phyloP scores from a whole-genome alignment of 2,113 vertebrate genomes.

The Petroica traversi region DNA sequence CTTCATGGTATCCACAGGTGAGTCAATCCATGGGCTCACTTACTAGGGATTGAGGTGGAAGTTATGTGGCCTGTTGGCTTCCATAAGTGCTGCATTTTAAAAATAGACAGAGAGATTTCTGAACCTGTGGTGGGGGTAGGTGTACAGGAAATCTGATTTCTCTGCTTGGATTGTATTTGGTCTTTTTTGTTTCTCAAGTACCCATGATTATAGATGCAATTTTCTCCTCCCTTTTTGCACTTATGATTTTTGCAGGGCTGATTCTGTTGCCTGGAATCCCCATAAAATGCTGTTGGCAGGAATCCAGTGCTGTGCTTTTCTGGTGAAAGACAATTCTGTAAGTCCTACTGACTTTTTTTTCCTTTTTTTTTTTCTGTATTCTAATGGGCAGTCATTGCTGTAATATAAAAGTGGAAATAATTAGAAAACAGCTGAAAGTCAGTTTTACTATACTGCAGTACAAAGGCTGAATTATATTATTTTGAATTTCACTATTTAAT shows the following conservation, averaged over 20 bases:
- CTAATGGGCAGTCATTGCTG: not conserved
- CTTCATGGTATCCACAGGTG: conserved; percentile 83
- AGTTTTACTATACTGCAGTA: not conserved
- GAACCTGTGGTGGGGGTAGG: not conserved
- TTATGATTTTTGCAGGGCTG: conserved; percentile 66
- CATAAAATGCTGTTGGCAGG: conserved; percentile 88
- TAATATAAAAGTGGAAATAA: not conserved
- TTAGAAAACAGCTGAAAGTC: not conserved
- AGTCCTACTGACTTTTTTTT: conserved; percentile 11
- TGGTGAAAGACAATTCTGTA: conserved; percentile 83
- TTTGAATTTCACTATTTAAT: not conserved
- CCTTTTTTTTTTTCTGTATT: not conserved
- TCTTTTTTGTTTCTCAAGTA: not conserved
- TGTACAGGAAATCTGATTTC: not conserved
- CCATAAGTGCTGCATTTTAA: not conserved
- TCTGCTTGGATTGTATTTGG: not conserved
- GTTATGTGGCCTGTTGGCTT: not conserved
- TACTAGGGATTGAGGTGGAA: not conserved
- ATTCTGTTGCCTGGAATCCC: conserved; percentile 88
- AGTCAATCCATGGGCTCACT: not conserved
- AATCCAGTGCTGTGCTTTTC: conserved; percentile 85
- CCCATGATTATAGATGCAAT: not conserved
- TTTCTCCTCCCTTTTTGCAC: not conserved
- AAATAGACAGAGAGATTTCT: not conserved
- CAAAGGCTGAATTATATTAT: not conserved